These are phyloP conservation scores for Chinchilla lanigera DNA, from an alignment of 2,113 vertebrate genomes.

Conservation along the genomic window DNA sequence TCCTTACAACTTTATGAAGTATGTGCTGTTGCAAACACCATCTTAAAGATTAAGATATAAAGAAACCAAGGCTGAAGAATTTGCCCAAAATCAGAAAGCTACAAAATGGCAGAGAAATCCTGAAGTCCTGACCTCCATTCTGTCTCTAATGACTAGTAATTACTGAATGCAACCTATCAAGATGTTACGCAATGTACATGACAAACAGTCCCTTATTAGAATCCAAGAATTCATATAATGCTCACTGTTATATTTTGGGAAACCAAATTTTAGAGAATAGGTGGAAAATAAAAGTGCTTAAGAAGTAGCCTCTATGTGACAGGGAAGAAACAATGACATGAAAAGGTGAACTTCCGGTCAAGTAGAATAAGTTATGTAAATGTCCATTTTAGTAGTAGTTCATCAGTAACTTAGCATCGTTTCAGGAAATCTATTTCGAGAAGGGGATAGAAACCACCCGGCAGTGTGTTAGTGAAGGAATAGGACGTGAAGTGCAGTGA, in stretches of 20 bases:
- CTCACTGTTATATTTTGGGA: background rate
- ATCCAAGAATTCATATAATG: background rate
- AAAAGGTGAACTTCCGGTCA: background rate
- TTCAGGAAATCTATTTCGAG: background rate
- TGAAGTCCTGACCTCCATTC: background rate
- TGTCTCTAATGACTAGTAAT: background rate
- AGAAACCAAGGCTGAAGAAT: background rate
- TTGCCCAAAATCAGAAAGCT: background rate
- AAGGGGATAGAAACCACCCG: background rate
- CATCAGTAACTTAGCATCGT: background rate
- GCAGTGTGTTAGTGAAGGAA: background rate
- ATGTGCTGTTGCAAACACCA: background rate
- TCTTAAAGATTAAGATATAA: background rate
- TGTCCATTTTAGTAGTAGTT: background rate
- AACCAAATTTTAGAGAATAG: background rate
- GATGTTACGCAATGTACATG: accelerated
- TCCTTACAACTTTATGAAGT: background rate
- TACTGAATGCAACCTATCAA: background rate
- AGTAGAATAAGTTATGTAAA: background rate
- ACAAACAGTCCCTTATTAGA: background rate
- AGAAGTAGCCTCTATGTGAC: background rate
- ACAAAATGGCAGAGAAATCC: background rate
- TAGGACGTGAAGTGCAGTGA: background rate
- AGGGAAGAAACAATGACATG: background rate
- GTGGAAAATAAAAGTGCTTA: background rate